A percentile compares a stretch with the other conserved stretches of the same genome.
Conservation (phyloP, 1,140 invertebrate species). For the Zaprionus nigranus region DNA sequence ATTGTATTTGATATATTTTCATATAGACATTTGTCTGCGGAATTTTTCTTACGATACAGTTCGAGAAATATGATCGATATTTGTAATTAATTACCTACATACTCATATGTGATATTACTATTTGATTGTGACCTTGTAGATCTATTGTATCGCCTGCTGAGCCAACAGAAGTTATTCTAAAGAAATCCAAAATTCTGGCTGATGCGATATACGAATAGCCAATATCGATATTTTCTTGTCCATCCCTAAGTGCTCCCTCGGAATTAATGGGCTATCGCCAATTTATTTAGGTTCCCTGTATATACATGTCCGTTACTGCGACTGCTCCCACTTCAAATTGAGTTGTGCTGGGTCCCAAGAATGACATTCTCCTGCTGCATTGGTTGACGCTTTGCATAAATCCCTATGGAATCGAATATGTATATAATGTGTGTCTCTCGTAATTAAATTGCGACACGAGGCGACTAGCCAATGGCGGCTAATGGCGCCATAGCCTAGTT, state of each 20-base stretch:
- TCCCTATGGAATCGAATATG: constrained; percentile 40
- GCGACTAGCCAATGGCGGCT: constrained; percentile 52
- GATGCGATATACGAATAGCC: no score
- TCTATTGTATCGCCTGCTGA: not conserved
- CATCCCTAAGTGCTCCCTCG: not conserved
- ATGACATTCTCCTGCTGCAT: constrained; percentile 1
- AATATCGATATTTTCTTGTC: not conserved
- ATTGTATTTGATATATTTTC: no score
- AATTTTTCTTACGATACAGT: not conserved
- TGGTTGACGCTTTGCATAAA: constrained; percentile 67
- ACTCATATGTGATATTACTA: not conserved
- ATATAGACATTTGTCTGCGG: no score
- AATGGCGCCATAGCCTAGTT: constrained; percentile 65
- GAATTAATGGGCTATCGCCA: not conserved
- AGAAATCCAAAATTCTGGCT: no score
- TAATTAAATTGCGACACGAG: constrained; percentile 80
- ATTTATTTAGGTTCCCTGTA: not conserved
- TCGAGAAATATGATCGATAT: not conserved
- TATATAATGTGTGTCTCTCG: constrained; percentile 41
- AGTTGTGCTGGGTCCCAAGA: constrained; percentile 2
- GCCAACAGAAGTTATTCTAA: no score
- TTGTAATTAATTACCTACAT: no score
- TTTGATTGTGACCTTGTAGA: not conserved
- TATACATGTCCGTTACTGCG: not conserved
- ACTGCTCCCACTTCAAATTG: constrained; percentile 4